Percentiles rank a stretch among this genome's conserved stretches.
phyloP scores from a whole-genome alignment of 2,797 vertebrate species.

The Macropus fuliginosus region DNA sequence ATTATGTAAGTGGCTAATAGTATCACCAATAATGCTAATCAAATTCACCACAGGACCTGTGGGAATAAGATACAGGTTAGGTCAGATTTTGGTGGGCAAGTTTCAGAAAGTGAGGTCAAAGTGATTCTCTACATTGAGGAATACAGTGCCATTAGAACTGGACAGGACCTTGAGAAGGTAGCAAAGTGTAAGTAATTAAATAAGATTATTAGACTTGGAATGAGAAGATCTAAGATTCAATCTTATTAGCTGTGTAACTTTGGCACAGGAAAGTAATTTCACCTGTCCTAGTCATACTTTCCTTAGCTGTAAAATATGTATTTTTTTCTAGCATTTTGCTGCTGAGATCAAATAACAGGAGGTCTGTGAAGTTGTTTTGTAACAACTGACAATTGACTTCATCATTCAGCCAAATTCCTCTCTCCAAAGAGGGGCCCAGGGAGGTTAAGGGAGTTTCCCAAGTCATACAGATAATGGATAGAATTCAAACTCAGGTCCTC shows the following conservation, averaged over 20 bases:
- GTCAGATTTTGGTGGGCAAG: not conserved
- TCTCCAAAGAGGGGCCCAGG: not conserved
- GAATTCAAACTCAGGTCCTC: not conserved
- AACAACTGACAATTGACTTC: not conserved
- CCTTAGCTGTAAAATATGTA: not conserved
- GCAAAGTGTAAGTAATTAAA: not conserved
- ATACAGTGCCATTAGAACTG: not conserved
- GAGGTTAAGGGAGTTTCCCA: not conserved
- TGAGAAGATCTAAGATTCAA: not conserved
- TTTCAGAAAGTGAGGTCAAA: not conserved
- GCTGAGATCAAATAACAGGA: not conserved
- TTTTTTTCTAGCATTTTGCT: not conserved
- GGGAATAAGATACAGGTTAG: not conserved
- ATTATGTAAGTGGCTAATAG: not conserved
- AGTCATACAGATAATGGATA: not conserved
- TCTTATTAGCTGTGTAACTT: not conserved
- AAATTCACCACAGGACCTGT: not conserved
- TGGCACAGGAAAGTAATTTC: not conserved
- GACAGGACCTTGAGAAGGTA: not conserved
- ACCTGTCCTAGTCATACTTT: not conserved
- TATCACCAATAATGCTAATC: not conserved
- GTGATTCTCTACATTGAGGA: not conserved
- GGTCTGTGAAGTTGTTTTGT: not conserved
- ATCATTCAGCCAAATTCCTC: not conserved
- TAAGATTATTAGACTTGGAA: not conserved